Evolutionary conservation across 2,113 vertebrate species (phyloP).

Genomic region (Leucopsar rothschildi): DNA sequence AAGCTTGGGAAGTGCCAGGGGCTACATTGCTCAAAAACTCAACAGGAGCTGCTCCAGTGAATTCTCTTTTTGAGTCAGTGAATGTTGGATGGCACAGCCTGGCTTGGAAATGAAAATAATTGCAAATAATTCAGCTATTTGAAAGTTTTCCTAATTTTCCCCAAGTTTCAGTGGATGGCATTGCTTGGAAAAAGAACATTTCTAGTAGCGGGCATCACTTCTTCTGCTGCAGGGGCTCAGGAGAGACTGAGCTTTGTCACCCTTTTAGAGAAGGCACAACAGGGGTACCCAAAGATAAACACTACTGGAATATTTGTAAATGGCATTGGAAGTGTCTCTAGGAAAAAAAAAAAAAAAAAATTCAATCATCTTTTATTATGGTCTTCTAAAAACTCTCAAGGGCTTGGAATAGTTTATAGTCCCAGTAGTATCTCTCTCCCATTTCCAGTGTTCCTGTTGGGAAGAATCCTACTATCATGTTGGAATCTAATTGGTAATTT

Average conservation of each 20-base stretch:
- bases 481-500: neutral
- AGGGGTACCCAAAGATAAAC: neutral
- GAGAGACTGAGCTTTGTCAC: neutral
- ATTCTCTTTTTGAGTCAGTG: neutral
- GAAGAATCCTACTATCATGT: neutral
- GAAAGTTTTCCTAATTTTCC: neutral
- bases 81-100: neutral
- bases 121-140: neutral
- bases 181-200: neutral
- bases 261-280: accelerated
- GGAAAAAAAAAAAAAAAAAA: neutral
- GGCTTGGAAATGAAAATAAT: neutral
- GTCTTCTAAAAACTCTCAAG: neutral
- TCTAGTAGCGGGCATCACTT: neutral
- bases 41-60: neutral
- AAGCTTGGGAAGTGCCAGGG: neutral
- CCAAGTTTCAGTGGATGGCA: neutral
- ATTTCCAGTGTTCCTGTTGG: neutral
- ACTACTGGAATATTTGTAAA: neutral
- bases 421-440: neutral
- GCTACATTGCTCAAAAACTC: neutral
- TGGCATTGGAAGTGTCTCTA: neutral
- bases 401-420: neutral
- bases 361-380: neutral
- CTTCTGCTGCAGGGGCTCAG: neutral